Conservation (phyloP, 1,140 invertebrate species). For the Oryzaephilus surinamensis region DNA sequence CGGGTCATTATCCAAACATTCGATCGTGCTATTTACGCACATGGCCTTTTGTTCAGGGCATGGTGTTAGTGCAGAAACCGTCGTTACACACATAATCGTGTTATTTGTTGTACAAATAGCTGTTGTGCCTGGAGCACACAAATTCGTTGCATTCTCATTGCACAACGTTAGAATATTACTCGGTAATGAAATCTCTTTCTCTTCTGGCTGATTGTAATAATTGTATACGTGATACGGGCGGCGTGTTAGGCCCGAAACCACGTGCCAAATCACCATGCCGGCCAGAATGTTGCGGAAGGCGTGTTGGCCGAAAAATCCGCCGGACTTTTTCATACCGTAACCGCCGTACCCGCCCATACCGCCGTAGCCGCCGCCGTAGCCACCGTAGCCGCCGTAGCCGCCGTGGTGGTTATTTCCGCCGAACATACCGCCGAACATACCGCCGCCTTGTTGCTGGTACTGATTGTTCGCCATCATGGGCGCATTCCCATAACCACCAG, state of each 20-base stretch:
- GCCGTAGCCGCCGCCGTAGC: constrained; percentile 7
- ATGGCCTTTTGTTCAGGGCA: constrained; percentile 16
- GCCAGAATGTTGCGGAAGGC: constrained; percentile 20
- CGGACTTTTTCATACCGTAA: constrained; percentile 16
- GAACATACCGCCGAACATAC: too few relatives aligned
- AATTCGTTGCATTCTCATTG: constrained; percentile 18
- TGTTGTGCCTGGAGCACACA: constrained; percentile 16
- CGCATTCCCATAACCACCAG: too few relatives aligned
- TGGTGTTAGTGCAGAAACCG: constrained; percentile 13
- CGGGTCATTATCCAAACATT: constrained; percentile 20
- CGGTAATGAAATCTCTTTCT: constrained; percentile 19
- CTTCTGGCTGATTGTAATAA: constrained; percentile 21
- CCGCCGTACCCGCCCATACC: constrained; percentile 7
- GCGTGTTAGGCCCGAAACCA: constrained; percentile 19
- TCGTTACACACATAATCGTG: constrained; percentile 19
- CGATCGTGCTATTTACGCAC: constrained; percentile 22
- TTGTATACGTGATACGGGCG: constrained; percentile 22
- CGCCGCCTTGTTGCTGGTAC: too few relatives aligned
- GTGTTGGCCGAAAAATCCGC: constrained; percentile 22
- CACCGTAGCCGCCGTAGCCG: constrained; percentile 13
- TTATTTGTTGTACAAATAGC: constrained; percentile 21
- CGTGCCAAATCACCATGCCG: constrained; percentile 20
- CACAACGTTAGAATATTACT: constrained; percentile 21
- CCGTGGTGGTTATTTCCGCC: constrained; percentile 16
- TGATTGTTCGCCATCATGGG: too few relatives aligned